phyloP scores from a whole-genome alignment of 2,888 invertebrate genomes.

The Buathra laborator region DNA sequence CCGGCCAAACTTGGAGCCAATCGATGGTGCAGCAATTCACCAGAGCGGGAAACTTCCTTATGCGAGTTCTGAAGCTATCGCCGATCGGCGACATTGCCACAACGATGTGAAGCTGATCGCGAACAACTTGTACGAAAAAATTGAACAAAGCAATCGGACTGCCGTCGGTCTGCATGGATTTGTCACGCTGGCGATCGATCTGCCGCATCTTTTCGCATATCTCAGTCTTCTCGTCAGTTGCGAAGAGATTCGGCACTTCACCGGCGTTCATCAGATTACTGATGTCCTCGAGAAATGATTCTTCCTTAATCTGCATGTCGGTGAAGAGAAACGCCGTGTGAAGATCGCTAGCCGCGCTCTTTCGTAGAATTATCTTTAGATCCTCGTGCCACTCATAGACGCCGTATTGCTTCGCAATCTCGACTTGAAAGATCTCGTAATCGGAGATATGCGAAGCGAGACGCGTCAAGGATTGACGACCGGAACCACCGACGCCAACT shows the following conservation, averaged over 20 bases:
- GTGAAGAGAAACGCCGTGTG: conserved; percentile 96
- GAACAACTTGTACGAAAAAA: conserved; percentile 94
- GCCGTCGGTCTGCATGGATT: conserved; percentile 96
- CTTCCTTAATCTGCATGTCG: conserved; percentile 97
- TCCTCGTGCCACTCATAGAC: conserved; percentile 96
- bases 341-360: conserved; percentile 93
- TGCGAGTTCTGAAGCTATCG: conserved; percentile 92
- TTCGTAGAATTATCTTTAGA: conserved; percentile 92
- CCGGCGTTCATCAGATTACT: conserved; percentile 97
- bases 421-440: conserved; percentile 96
- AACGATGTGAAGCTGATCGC: conserved; percentile 96
- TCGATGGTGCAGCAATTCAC: conserved; percentile 98
- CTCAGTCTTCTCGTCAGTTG: conserved; percentile 94
- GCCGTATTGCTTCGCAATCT: conserved; percentile 95
- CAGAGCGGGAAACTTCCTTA: conserved; percentile 96
- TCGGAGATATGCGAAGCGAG: conserved; percentile 97
- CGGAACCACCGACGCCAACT: conserved; percentile 97
- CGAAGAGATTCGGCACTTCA: conserved; percentile 96
- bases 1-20: conserved; percentile 98
- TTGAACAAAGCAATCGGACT: conserved; percentile 96
- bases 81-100: conserved; percentile 97
- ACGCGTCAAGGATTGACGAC: conserved; percentile 95
- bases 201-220: conserved; percentile 97
- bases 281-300: conserved; percentile 96
- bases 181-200: conserved; percentile 95